Base-by-base conservation (phyloP, 2,888 invertebrate genomes). In the Autographa gamma region DNA sequence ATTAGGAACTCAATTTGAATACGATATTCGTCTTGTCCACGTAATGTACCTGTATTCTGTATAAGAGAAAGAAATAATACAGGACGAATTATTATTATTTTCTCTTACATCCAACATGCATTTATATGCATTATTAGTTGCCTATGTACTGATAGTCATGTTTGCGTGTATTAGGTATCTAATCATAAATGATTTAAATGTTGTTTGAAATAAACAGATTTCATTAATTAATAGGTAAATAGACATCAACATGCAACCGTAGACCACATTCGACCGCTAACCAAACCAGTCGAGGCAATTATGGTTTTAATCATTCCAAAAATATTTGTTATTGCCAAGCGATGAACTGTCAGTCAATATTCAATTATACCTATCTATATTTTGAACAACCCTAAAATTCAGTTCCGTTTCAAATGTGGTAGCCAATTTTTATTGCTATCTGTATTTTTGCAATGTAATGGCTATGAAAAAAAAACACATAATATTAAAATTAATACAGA, bases 181-280 rank as follows among this genome's bases (percentile, higher is more conserved):
- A 56, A 56, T 56, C 19, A 25, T 25, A 56, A 13, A 1, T 25
- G 25, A 19, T 56, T 13, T 56, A 56, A 48, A 56, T 19, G 25
- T 56, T 13, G 54, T 25, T 5, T 25, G 54, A 19, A 56, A 56
- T 56, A 56, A 19, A 56, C 54, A 25, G 19, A 56, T 25, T 56
- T 56, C 25, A 56, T 56, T 56, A 56, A 25, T 19, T 56, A 56
- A 56, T 56, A 56, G 54, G 19, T 56, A 56, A 56, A 56, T 56
- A 56, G 54, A 56, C 19, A 56, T 25, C 11, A 56, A 56, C 25
- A 56, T 56, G 19, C 13, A 56, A 56, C 54, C 54, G 54, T 56
- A 56, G 54, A 56, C 54, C 54, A 56, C 54, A 56, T 19, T 13
- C 54, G 5, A 56, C 54, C 54, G 54, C 54, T 56, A 56, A 56